Base-by-base conservation (phyloP, 1,140 invertebrate genomes). In the Aphelenchoides fujianensis region DNA sequence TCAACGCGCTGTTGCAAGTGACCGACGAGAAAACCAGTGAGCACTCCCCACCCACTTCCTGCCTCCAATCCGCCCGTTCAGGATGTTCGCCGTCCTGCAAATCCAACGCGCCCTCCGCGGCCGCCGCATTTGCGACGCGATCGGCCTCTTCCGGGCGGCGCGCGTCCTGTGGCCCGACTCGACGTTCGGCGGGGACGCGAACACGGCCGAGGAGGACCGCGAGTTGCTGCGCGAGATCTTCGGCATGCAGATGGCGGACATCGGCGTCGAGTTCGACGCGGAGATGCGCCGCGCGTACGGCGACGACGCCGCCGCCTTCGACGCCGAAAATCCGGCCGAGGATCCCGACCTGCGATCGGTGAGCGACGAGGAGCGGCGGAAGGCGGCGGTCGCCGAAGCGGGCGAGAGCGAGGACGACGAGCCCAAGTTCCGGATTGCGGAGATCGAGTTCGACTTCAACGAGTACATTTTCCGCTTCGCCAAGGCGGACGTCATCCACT, bases 11-110 rank as follows among this genome's bases (percentile, higher is more conserved):
- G 0, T 53, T 75, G 9, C 54, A 75, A 64, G 74, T 72, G 2
- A 72, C 73, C 48, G 74, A 75, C 23, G 76, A 79, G 27, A 19
- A 78, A 37, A 72, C 27, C 73, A 79, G 74, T 75, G 53, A 55
- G 23, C 19, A 31, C 37, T 28, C 30, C 53, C 61, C 7, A 12
- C 19, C 7, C 5, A 64, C 59, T 74, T 71, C 23, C 23, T 2
- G 30, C 61, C 61, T 77, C 23, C 62, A n/a, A n/a, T n/a, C n/a
- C n/a, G n/a, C n/a, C n/a, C n/a, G n/a, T n/a, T n/a, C n/a, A 77
- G 72, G 54, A 52, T 28, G 31, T 70, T 76, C 32, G 59, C 77
- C 0, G 37, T 79, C 53, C 27, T 79, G 12, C 32, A 74, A 53
- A 69, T 76, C 52, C 75, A 76, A 55, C n/a, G 36, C 23, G 68